phyloP scores from a whole-genome alignment of 2,888 invertebrate species.

The Drosophila suboccidentalis region DNA sequence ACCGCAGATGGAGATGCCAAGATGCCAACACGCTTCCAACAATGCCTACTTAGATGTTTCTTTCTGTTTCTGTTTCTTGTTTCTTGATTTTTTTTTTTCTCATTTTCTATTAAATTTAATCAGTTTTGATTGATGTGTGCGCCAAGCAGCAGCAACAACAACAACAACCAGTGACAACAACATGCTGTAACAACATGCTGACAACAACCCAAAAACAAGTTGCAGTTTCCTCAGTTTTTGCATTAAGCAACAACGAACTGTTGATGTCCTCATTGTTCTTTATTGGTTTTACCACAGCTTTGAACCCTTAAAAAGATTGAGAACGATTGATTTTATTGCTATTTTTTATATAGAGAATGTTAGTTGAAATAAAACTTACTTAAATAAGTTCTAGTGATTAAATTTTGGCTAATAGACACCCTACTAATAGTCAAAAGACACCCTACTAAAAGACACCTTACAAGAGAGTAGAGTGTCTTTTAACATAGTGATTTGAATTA shows the following conservation, averaged over 20 bases:
- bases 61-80: background rate
- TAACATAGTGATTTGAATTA: too few relatives aligned
- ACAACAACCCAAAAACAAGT: conserved; percentile 52
- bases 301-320: background rate
- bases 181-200: conserved; percentile 28
- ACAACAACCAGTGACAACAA: conserved; percentile 24
- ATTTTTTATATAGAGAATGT: background rate
- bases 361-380: background rate
- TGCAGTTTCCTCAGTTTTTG: conserved; percentile 7
- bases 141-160: conserved; percentile 37
- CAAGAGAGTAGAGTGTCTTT: too few relatives aligned
- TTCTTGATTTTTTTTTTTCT: conserved; percentile 7
- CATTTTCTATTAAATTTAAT: conserved; percentile 64
- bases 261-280: conserved; percentile 26
- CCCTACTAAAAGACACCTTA: background rate
- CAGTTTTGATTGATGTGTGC: conserved; percentile 78
- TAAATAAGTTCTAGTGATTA: too few relatives aligned
- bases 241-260: conserved; percentile 25
- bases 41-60: conserved; percentile 66
- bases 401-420: background rate
- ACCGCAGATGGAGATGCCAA: conserved; percentile 72
- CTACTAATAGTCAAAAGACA: background rate
- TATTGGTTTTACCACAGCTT: background rate
- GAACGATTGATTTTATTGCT: background rate
- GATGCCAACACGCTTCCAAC: conserved; percentile 74